Conservation (phyloP, 2,888 invertebrate genomes). For the Lymantria monacha region DNA sequence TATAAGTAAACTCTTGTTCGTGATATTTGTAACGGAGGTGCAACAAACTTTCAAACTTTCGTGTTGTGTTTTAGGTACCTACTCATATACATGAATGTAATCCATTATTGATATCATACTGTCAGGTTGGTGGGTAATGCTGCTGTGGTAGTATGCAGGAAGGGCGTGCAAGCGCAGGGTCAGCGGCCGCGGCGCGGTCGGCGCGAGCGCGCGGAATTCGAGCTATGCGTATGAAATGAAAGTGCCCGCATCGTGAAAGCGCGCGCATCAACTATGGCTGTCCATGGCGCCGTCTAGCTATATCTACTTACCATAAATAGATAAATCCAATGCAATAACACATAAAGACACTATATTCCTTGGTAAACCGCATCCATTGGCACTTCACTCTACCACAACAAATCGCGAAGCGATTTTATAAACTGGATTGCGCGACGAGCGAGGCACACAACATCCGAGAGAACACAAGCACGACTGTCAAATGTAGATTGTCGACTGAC, state of each 20-base stretch:
- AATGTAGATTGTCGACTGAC: not conserved
- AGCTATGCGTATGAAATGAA: constrained; percentile 82
- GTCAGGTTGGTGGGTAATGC: constrained; percentile 36
- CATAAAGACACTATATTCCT: constrained; percentile 62
- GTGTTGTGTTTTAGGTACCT: too few relatives aligned
- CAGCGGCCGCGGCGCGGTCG: constrained; percentile 76
- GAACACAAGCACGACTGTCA: constrained; percentile 65
- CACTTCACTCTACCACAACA: constrained; percentile 73
- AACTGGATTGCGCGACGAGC: constrained; percentile 42
- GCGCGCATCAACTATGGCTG: constrained; percentile 70
- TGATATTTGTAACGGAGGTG: too few relatives aligned
- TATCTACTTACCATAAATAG: constrained; percentile 75
- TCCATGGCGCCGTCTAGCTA: constrained; percentile 47
- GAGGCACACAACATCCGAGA: constrained; percentile 56
- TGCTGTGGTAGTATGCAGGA: constrained; percentile 61
- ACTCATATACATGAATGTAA: not conserved
- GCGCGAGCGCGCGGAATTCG: constrained; percentile 77
- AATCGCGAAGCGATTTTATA: constrained; percentile 55
- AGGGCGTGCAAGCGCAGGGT: constrained; percentile 81
- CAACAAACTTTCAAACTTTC: too few relatives aligned
- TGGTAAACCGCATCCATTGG: constrained; percentile 73
- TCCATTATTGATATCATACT: not conserved
- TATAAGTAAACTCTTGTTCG: too few relatives aligned
- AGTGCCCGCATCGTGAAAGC: constrained; percentile 81
- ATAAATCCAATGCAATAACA: constrained; percentile 70